Evolutionary conservation across 2,888 invertebrate genomes (phyloP), one percentile per base, ranked within the genome.

Genomic region (Hemaris fuciformis): DNA sequence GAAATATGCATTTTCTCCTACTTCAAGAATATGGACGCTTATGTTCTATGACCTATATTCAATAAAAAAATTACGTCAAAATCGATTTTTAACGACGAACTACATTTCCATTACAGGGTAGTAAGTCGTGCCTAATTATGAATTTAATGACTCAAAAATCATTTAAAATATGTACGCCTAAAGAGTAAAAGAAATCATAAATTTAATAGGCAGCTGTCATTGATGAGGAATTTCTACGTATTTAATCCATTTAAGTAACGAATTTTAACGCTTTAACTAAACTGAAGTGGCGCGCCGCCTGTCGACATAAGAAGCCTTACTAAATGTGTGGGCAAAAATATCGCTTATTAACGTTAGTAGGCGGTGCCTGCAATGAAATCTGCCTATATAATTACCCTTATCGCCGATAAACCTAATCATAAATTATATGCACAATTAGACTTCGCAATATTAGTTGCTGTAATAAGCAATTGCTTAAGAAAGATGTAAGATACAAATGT

Each of bases 181-280:
- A 8, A 18, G 27, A 10, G 18, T 27, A 18, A 53, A 53, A 31
- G 15, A 15, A 8, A 53, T 31, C 53, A 31, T 18, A 53, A 18
- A 10, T n/a, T n/a, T n/a, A 31, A 53, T 31, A 27, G 27, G 59
- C 42, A 59, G 43, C 18, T 27, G 58, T 15, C 25, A 23, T 13
- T 7, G 15, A 41, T n/a, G 43, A 27, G 42, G 48, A 48, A 58
- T 46, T 48, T 27, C 59, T 61, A 75, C 70, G 74, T 75, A 67
- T 68, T 72, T 86, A 89, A 90, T 89, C 89, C 85, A 77, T 78
- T 90, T 89, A n/a, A n/a, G n/a, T n/a, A 90, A 79, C 69, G 72
- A 84, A 84, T 85, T 85, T 81, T 83, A 88, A 84, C 80, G 84
- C 79, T 83, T 84, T 84, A 87, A 72, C 76, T 67, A 76, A 76